Base-by-base conservation (phyloP, 2,797 vertebrate species). In the Sciaenops ocellatus region DNA sequence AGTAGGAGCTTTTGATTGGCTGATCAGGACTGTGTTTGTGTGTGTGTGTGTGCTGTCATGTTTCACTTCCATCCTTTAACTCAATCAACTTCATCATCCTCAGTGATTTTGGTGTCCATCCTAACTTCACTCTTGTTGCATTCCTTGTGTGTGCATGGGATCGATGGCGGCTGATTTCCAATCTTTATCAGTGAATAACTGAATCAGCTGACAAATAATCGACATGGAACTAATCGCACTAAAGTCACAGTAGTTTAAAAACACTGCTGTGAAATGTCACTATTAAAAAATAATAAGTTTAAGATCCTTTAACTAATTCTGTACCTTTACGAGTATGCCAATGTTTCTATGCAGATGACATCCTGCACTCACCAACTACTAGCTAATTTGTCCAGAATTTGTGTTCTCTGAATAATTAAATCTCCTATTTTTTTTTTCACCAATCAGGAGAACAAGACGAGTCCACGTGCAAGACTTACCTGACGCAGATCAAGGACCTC, bases 401-500 rank as follows among this genome's bases (percentile, higher is more conserved):
- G 4, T 56, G 0, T 2, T 76, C 16, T 41, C n/a, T 51, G 12
- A 64, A 1, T 2, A 18, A 66, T 24, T 26, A 79, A 2, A 22
- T 26, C 12, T 38, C 13, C 17, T 2, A 26, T 3, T 18, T 18
- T 41, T 3, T 60, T 46, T 20, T 0, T 1, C 30, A 59, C 61
- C 28, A 10, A 84, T 51, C 92, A 99, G 97, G 97, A 0, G 98
- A 98, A 54, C 96, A 98, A 79, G 97, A 98, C 0, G 97, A 98
- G 92, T 95, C 96, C 0, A 84, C 96, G 61, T 98, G 97, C 56
- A 95, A 90, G 90, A 96, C 79, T 38, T 97, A 95, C 91, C 96
- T 99, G 93, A 97, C 95, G 0, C 95, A 96, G 91, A 96, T 99
- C 89, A 97, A 96, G 77, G 96, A 99, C 87, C 95, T 99, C 26